Conservation (phyloP, 1,140 invertebrate species). For the Macrocentrus cingulum region DNA sequence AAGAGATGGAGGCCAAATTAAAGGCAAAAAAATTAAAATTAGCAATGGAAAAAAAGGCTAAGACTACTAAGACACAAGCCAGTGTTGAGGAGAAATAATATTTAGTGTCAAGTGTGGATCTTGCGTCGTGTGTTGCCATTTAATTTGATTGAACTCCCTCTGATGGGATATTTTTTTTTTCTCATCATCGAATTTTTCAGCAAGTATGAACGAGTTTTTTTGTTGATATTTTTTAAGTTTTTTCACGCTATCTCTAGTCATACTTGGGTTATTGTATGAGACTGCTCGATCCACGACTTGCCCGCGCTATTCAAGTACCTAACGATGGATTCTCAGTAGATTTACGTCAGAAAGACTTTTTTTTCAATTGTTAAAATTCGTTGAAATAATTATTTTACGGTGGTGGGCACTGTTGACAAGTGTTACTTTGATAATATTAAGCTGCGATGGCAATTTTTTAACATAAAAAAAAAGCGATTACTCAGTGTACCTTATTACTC, state of each 20-base stretch:
- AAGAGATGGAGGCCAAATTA: constrained; percentile 80
- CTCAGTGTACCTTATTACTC: too few relatives aligned
- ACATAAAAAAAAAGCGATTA: too few relatives aligned
- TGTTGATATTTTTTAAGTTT: constrained; percentile 31
- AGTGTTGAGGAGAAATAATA: constrained; percentile 28
- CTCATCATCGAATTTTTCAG: constrained; percentile 3
- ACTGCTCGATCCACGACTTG: constrained; percentile 22
- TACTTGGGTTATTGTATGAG: constrained; percentile 35
- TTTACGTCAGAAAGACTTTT: background rate
- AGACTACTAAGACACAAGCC: constrained; percentile 39
- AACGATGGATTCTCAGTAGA: constrained; percentile 3
- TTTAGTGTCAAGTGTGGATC: constrained; percentile 19
- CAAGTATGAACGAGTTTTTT: constrained; percentile 30
- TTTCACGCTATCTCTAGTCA: constrained; percentile 38
- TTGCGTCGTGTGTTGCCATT: constrained; percentile 39
- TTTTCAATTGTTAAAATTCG: constrained; percentile 5
- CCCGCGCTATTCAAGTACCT: constrained; percentile 28
- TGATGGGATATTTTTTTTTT: constrained; percentile 5
- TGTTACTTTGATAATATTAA: background rate
- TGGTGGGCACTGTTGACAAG: background rate
- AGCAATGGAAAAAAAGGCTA: constrained; percentile 43
- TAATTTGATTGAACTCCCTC: constrained; percentile 5
- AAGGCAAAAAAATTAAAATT: constrained; percentile 56
- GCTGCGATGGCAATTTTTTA: too few relatives aligned
- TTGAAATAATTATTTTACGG: constrained; percentile 11